Evolutionary conservation across 2,113 vertebrate species (phyloP).

Genomic region (Synodontis membranacea): DNA sequence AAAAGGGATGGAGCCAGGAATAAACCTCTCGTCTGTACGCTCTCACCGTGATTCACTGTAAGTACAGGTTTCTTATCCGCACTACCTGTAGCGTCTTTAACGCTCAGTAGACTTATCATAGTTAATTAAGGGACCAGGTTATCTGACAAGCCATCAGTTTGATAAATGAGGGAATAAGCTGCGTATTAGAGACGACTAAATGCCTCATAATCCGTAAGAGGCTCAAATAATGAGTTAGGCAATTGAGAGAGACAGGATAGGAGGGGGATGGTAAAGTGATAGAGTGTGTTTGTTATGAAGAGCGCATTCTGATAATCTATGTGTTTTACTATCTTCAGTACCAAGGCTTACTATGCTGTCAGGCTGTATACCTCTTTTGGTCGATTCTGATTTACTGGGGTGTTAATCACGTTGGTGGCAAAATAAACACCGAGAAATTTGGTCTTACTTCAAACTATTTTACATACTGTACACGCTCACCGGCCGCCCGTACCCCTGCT

Average conservation of each 20-base stretch:
- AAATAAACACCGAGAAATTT: background rate
- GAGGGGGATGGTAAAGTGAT: background rate
- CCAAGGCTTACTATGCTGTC: background rate
- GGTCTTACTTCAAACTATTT: background rate
- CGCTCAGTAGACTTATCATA: slow-evolving; percentile 9
- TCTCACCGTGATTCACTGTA: background rate
- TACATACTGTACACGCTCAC: background rate
- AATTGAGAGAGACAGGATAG: background rate
- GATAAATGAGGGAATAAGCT: slow-evolving; percentile 40
- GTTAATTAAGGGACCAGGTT: slow-evolving; percentile 20
- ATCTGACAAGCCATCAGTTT: slow-evolving; percentile 35
- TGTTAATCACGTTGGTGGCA: background rate
- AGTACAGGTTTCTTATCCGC: background rate
- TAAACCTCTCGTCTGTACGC: background rate
- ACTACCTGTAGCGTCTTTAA: slow-evolving; percentile 17
- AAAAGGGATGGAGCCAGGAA: background rate
- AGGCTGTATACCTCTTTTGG: background rate
- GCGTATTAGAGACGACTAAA: slow-evolving; percentile 18
- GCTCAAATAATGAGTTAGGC: slow-evolving; percentile 14
- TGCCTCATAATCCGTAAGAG: slow-evolving; percentile 22
- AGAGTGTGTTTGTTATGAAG: background rate
- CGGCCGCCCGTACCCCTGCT: background rate
- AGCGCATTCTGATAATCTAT: background rate
- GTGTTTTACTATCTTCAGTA: background rate
- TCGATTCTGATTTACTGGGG: background rate